Evolutionary conservation across 1,140 invertebrate species (phyloP).

Genomic region (Asobara japonica): DNA sequence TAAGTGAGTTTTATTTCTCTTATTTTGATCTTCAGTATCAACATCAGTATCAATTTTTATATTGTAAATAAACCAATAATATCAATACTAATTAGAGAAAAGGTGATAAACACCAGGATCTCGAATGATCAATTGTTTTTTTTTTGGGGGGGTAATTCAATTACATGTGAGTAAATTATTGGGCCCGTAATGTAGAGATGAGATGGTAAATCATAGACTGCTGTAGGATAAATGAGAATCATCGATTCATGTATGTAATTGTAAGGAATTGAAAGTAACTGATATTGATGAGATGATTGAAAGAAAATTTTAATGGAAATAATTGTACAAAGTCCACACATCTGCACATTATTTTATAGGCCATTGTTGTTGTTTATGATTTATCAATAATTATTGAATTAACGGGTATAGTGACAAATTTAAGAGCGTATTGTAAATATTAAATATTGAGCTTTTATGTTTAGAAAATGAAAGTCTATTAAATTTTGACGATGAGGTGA

Average conservation of each 20-base stretch:
- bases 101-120: neutral
- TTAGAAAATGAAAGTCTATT: neutral
- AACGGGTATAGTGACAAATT: constrained; percentile 3
- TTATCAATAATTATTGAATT: constrained; percentile 1
- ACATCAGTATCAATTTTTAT: neutral
- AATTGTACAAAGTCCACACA: neutral
- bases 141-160: neutral
- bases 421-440: neutral
- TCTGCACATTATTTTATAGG: neutral
- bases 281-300: neutral
- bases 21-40: neutral
- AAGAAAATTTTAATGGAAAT: neutral
- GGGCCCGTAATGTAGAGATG: neutral
- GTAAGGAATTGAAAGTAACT: constrained; percentile 25
- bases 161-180: neutral
- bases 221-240: neutral
- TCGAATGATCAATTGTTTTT: neutral
- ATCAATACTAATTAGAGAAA: neutral
- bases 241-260: constrained; percentile 15
- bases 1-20: neutral
- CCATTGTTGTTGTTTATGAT: constrained; percentile 4
- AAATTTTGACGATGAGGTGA: neutral
- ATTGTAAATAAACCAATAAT: constrained; percentile 6
- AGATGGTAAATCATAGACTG: constrained; percentile 25
- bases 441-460: neutral